Evolutionary conservation across 1,140 invertebrate genomes (phyloP).

Genomic region (Drosophila lacteicornis): DNA sequence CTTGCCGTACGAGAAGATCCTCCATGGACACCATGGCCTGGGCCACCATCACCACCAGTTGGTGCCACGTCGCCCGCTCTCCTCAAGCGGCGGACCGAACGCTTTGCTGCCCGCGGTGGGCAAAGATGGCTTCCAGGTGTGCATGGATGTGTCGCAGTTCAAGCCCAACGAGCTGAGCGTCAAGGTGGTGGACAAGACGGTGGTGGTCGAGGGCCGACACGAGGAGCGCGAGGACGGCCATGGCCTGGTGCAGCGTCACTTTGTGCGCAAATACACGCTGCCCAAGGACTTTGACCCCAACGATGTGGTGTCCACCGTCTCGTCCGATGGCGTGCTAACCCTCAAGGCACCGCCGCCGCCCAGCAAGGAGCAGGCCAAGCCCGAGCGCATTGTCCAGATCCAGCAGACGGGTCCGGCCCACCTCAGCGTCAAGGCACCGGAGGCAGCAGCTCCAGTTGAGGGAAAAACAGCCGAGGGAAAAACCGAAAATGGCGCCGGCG

Average conservation of each 20-base stretch:
- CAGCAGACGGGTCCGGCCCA: constrained; percentile 85
- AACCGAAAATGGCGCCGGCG: constrained; percentile 62
- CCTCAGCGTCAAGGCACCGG: constrained; percentile 73
- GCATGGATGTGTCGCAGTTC: constrained; percentile 94
- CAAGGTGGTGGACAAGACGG: constrained; percentile 90
- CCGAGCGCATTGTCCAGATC: constrained; percentile 85
- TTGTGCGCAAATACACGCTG: constrained; percentile 89
- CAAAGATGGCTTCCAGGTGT: constrained; percentile 89
- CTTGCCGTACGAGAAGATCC: constrained; percentile 53
- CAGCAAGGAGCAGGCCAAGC: constrained; percentile 77
- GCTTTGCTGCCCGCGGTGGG: constrained; percentile 78
- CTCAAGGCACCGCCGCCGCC: constrained; percentile 87
- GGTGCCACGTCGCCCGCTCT: constrained; percentile 37
- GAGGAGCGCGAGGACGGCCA: constrained; percentile 91
- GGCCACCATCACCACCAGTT: constrained; percentile 44
- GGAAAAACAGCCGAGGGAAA: constrained; percentile 50
- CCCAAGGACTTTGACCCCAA: constrained; percentile 89
- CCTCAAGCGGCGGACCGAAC: constrained; percentile 18
- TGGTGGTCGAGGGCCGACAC: constrained; percentile 90
- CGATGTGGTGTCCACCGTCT: constrained; percentile 88
- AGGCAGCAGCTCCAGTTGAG: constrained; percentile 20
- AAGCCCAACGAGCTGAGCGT: constrained; percentile 93
- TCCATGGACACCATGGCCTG: constrained; percentile 22
- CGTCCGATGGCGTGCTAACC: constrained; percentile 90
- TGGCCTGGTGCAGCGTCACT: constrained; percentile 90